Conservation (phyloP, 2,113 vertebrate species). For the Corythornis vintsioides region DNA sequence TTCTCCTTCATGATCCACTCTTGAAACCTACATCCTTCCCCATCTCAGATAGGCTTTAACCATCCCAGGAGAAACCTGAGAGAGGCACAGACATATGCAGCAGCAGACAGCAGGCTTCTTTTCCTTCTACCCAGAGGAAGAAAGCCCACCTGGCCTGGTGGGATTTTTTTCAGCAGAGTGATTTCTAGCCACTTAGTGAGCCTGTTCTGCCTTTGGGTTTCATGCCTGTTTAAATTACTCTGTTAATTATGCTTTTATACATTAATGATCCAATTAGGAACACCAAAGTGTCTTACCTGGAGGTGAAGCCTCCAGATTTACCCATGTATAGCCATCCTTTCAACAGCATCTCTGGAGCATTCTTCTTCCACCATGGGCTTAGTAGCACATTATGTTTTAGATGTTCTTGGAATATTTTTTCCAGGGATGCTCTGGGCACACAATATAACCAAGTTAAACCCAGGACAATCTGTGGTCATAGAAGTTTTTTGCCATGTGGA, state of each 20-base stretch:
- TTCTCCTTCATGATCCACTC: not conserved
- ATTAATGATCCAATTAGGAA: not conserved
- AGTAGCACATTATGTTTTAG: not conserved
- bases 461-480: not conserved
- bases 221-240: not conserved
- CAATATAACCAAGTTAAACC: not conserved
- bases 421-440: not conserved
- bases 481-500: not conserved
- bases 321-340: not conserved
- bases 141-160: not conserved
- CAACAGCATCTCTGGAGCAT: not conserved
- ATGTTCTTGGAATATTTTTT: not conserved
- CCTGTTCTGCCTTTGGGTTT: not conserved
- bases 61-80: not conserved
- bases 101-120: not conserved
- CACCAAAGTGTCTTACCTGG: not conserved
- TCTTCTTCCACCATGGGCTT: not conserved
- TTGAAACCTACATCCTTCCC: not conserved
- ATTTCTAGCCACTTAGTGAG: not conserved
- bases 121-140: accelerated
- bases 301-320: not conserved
- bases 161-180: not conserved
- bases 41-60: not conserved
- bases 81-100: not conserved
- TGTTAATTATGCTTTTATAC: not conserved